phyloP scores from a whole-genome alignment of 2,888 invertebrate species.

The Neelides folsomi region DNA sequence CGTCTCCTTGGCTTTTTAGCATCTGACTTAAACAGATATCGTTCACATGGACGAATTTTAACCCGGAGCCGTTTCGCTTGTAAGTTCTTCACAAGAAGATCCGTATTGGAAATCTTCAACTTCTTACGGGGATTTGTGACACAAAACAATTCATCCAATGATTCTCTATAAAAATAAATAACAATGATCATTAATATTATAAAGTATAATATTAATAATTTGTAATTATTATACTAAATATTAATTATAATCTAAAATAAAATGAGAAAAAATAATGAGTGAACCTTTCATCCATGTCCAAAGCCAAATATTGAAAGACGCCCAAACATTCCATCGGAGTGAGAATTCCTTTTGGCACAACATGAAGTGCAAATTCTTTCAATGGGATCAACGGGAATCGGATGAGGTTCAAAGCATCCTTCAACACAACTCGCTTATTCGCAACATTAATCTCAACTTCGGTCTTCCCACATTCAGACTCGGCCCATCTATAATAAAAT shows the following conservation, averaged over 20 bases:
- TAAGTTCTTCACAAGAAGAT: slow-evolving; percentile 1
- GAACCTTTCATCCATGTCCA: slow-evolving; percentile 6
- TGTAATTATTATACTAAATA: not conserved
- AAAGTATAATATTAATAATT: not conserved
- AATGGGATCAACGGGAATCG: slow-evolving; percentile 8
- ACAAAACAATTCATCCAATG: slow-evolving; percentile 4
- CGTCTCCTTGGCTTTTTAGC: too few relatives aligned
- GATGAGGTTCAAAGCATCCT: slow-evolving; percentile 8
- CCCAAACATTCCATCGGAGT: slow-evolving; percentile 5
- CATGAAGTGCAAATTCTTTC: slow-evolving; percentile 8
- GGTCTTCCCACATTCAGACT: slow-evolving; percentile 3
- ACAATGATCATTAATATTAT: not conserved
- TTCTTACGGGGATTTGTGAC: slow-evolving; percentile 4
- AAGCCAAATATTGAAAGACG: slow-evolving; percentile 8
- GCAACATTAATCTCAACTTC: slow-evolving; percentile 1
- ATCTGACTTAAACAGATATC: not conserved
- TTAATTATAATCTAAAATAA: not conserved
- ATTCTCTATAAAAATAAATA: not conserved
- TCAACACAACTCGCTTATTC: slow-evolving; percentile 7
- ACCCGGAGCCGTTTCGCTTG: slow-evolving; percentile 4
- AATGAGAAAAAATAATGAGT: too few relatives aligned
- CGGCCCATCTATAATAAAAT: slow-evolving; percentile 8
- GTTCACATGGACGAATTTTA: slow-evolving; percentile 6
- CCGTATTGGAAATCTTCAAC: not conserved
- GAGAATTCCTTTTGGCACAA: slow-evolving; percentile 8